phyloP scores from a whole-genome alignment of 2,113 vertebrate species.

The Bufo gargarizans region DNA sequence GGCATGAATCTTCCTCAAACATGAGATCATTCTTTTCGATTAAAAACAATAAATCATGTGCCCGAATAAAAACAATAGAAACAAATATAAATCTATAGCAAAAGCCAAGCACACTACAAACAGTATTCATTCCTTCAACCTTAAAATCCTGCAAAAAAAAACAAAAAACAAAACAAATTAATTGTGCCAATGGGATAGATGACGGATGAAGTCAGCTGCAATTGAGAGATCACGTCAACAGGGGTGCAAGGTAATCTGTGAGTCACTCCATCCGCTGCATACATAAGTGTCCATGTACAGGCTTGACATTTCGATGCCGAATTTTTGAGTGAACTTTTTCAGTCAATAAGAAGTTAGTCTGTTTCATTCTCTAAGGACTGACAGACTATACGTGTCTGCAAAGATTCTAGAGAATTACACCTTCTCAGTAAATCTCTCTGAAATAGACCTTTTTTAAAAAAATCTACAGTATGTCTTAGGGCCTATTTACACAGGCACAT shows the following conservation, averaged over 20 bases:
- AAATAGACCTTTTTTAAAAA: too few species aligned
- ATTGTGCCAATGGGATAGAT: not conserved
- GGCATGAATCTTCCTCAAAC: not conserved
- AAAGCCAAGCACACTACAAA: conserved; percentile 2
- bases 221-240: conserved; percentile 23
- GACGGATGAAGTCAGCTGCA: conserved; percentile 27
- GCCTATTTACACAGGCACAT: too few species aligned
- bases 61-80: conserved; percentile 18
- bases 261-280: not conserved
- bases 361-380: not conserved
- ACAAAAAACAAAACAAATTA: not conserved
- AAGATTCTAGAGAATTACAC: not conserved
- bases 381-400: not conserved
- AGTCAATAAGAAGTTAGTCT: not conserved
- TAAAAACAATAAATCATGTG: conserved; percentile 14
- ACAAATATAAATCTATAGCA: not conserved
- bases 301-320: not conserved
- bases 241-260: not conserved
- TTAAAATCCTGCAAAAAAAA: not conserved
- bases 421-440: too few species aligned
- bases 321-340: not conserved
- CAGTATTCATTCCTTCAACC: not conserved
- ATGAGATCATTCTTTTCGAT: conserved; percentile 1
- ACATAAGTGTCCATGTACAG: not conserved
- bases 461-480: too few species aligned